Evolutionary conservation across 2,797 vertebrate species (phyloP), one percentile per base, ranked within the genome.

Genomic region (Cyprinella venusta): DNA sequence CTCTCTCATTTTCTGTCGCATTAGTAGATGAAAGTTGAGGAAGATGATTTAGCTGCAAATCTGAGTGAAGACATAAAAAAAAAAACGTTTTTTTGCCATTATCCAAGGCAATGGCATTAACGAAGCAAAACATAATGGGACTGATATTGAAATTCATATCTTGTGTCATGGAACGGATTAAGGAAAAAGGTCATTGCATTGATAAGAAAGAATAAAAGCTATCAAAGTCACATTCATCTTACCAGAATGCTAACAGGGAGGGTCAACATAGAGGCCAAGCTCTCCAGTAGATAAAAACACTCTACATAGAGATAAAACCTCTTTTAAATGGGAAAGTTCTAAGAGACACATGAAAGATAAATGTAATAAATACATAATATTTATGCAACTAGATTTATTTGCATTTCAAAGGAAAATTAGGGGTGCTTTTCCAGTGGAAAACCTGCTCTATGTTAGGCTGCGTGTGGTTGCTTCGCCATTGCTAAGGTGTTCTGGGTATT

Each of bases 151-250:
- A 78, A 78, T 78, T 78, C 40, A 65, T 65, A 50, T 65, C 76
- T 65, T 64, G 75, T 63, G 26, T 64, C 76, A 48, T 50, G 42
- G 61, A 65, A 65, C 3, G n/a, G n/a, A 76, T 78, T 78, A 67
- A 68, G 36, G 45, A 10, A 77, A 83, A 54, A 69, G 56, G 67
- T 76, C 74, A 59, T 42, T 78, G 59, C 61, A 69, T 63, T 42
- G 81, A 68, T 33, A 61, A 83, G 26, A 56, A 77, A 33, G 74
- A 48, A 69, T 54, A 76, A 69, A 77, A 59, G 64, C 74, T 30
- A 77, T 76, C 74, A 76, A 69, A 83, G 67, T 77, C 50, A 56
- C 50, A 68, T 21, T 68, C 64, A 76, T 45, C 64, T 77, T 36
- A 45, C 10, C 5, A 78, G 56, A 65, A 64, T 78, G 59, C 61